Conservation (phyloP, 2,888 invertebrate species). For the Acutogordius australiensis region DNA sequence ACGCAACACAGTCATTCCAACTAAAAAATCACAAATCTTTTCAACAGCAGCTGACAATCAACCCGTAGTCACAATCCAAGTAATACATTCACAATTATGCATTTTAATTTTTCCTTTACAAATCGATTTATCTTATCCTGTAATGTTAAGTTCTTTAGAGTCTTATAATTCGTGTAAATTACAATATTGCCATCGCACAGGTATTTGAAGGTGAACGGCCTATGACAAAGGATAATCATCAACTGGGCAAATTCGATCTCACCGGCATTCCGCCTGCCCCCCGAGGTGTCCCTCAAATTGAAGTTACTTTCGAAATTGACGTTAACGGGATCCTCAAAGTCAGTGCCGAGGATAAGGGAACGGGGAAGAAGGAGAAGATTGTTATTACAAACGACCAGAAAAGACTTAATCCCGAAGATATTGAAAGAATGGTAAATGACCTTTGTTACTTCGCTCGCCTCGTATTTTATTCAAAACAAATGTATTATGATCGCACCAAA, state of each 20-base stretch:
- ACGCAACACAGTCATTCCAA: conserved; percentile 89
- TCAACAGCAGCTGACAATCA: conserved; percentile 96
- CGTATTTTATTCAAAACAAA: no score
- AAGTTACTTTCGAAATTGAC: conserved; percentile 28
- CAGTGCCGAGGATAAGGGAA: conserved; percentile 92
- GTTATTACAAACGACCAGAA: conserved; percentile 96
- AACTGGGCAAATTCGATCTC: conserved; percentile 84
- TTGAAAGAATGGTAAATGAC: conserved; percentile 61
- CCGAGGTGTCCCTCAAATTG: conserved; percentile 25
- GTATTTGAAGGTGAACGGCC: conserved; percentile 96
- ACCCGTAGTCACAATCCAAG: conserved; percentile 84
- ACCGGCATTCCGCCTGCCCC: conserved; percentile 29
- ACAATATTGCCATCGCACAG: conserved; percentile 19
- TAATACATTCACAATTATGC: conserved; percentile 18
- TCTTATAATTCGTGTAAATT: conserved; percentile 14
- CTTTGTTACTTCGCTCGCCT: no score
- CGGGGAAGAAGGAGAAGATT: conserved; percentile 90
- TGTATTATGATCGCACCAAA: no score
- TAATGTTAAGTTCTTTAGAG: not conserved
- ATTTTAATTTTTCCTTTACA: no score
- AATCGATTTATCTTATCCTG: not conserved
- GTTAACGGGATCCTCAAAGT: conserved; percentile 33
- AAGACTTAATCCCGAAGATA: conserved; percentile 78
- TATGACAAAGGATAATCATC: conserved; percentile 97
- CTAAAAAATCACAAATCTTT: conserved; percentile 95